These are phyloP conservation scores for Trididemnum clinides DNA, from an alignment of 23 tunicate genomes.

Conservation along the genomic window DNA sequence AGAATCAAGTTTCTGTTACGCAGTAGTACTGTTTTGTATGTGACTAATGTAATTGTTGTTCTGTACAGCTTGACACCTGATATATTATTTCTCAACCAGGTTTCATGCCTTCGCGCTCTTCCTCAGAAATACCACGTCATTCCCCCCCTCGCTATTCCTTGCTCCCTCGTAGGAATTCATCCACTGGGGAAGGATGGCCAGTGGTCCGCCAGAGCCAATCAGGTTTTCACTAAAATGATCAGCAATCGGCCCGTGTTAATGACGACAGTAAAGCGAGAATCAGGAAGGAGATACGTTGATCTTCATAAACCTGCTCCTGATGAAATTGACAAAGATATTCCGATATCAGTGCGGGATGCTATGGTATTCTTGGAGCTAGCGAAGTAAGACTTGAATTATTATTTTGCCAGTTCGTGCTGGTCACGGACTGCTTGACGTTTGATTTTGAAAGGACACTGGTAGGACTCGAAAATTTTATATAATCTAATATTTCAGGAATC, in stretches of 20 bases:
- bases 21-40: no score
- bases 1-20: no score
- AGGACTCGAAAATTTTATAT: no score
- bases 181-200: background rate
- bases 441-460: no score
- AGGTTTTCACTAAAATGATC: slow-evolving; percentile 44
- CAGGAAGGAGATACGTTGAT: slow-evolving; percentile 60
- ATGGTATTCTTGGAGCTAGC: slow-evolving; percentile 54
- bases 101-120: slow-evolving; percentile 58
- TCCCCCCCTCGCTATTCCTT: slow-evolving; percentile 60
- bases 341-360: slow-evolving; percentile 68
- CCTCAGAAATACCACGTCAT: slow-evolving; percentile 38
- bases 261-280: slow-evolving; percentile 56
- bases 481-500: no score
- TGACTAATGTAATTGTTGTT: no score
- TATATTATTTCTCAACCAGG: slow-evolving; percentile 8
- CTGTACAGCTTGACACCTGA: background rate
- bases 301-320: slow-evolving; percentile 75
- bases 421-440: no score
- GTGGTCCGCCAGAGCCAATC: slow-evolving; percentile 19
- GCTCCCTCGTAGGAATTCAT: slow-evolving; percentile 46
- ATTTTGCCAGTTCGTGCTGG: no score
- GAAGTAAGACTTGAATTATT: no score
- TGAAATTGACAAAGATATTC: slow-evolving; percentile 66
- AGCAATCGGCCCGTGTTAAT: slow-evolving; percentile 52